Conservation (phyloP, 2,113 vertebrate genomes). For the Todiramphus chloris region DNA sequence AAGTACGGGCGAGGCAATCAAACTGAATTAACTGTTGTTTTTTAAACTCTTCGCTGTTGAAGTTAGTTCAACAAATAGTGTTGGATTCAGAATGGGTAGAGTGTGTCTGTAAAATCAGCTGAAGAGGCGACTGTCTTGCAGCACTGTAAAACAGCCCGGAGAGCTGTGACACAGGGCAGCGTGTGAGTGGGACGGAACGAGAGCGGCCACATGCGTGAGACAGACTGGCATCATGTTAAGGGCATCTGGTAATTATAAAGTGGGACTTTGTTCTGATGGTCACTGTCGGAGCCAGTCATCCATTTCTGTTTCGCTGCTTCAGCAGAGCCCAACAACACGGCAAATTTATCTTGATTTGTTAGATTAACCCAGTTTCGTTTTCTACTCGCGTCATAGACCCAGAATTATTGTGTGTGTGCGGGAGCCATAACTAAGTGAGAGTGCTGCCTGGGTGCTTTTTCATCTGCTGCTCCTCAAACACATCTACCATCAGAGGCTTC, state of each 20-base stretch:
- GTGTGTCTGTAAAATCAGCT: background rate
- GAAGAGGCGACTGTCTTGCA: background rate
- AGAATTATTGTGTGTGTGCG: constrained; percentile 35
- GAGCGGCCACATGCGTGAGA: background rate
- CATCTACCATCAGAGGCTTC: background rate
- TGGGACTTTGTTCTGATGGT: constrained; percentile 30
- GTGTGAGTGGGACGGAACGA: accelerated
- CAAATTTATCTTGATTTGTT: constrained; percentile 30
- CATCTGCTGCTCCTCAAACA: background rate
- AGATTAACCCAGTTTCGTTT: constrained; percentile 44
- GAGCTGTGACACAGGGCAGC: background rate
- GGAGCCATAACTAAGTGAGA: constrained; percentile 30
- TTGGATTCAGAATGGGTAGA: background rate
- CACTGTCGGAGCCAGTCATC: constrained; percentile 18
- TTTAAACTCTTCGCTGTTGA: background rate
- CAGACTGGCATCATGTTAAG: background rate
- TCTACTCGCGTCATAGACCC: background rate
- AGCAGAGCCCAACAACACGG: constrained; percentile 24
- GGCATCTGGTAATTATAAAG: constrained; percentile 22
- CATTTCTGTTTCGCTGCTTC: constrained; percentile 19
- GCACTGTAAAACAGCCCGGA: background rate
- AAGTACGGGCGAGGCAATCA: background rate
- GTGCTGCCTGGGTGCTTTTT: background rate
- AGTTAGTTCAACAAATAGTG: background rate
- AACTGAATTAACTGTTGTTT: background rate